phyloP scores from a whole-genome alignment of 2,113 vertebrate genomes.

The Mesocricetus auratus region DNA sequence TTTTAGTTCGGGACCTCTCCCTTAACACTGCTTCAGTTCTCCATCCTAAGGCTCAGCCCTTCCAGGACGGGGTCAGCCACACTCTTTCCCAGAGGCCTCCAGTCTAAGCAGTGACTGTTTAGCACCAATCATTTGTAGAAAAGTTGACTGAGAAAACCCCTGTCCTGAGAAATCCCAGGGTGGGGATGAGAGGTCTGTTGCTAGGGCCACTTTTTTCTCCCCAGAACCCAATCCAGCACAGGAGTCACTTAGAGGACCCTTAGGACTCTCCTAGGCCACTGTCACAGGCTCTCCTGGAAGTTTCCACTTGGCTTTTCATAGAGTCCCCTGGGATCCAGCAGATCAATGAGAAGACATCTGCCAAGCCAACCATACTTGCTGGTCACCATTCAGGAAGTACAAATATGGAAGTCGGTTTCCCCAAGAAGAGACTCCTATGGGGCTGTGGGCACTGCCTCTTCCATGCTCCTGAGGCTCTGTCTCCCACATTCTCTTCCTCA shows the following conservation, averaged over 20 bases:
- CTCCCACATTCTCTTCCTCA: accelerated
- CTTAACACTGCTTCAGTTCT: not conserved
- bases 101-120: not conserved
- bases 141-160: not conserved
- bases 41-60: not conserved
- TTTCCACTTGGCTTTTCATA: not conserved
- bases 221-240: not conserved
- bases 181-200: not conserved
- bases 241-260: not conserved
- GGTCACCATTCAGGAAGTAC: not conserved
- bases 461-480: not conserved
- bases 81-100: not conserved
- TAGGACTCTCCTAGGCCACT: not conserved
- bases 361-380: not conserved
- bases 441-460: not conserved
- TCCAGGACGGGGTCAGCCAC: not conserved
- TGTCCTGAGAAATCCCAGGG: not conserved
- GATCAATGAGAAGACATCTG: not conserved
- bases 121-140: not conserved
- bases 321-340: not conserved
- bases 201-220: not conserved
- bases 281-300: not conserved
- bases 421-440: not conserved
- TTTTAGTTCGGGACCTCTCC: not conserved
- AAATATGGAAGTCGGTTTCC: not conserved